Percentiles rank a stretch among this genome's conserved stretches.
phyloP scores from a whole-genome alignment of 2,113 vertebrate genomes.

The Hucho hucho region DNA sequence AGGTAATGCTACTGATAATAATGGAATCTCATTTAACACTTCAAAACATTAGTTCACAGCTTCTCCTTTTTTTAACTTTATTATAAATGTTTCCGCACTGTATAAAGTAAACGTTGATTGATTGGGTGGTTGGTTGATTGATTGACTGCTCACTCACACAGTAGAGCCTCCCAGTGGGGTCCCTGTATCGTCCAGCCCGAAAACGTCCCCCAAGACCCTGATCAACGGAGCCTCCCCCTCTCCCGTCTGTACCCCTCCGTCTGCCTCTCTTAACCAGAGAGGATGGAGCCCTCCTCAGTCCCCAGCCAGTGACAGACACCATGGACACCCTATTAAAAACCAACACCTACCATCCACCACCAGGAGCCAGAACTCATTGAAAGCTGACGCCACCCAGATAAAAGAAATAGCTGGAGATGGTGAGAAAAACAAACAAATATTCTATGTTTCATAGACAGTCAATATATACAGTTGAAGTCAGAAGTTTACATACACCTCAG shows the following conservation, averaged over 20 bases:
- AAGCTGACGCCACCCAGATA: constrained; percentile 64
- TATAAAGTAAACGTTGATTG: background rate
- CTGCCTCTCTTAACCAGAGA: constrained; percentile 27
- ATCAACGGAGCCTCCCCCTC: constrained; percentile 29
- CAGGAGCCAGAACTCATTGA: constrained; percentile 61
- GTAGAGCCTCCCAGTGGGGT: constrained; percentile 16
- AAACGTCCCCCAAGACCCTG: constrained; percentile 2
- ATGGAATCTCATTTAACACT: background rate
- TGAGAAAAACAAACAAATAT: constrained; percentile 39
- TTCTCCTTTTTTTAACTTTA: background rate
- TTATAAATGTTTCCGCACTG: background rate
- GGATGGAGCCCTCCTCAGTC: background rate
- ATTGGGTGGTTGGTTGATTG: background rate
- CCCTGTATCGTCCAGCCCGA: constrained; percentile 10
- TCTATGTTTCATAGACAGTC: background rate
- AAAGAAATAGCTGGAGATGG: constrained; percentile 73
- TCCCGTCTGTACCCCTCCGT: constrained; percentile 41
- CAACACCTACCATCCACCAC: constrained; percentile 50
- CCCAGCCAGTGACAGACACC: constrained; percentile 17
- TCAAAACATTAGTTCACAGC: background rate
- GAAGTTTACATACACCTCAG: too few relatives aligned
- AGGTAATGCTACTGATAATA: constrained; percentile 23
- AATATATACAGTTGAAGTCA: too few relatives aligned
- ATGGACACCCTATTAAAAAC: constrained; percentile 31
- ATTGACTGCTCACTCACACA: background rate